Evolutionary conservation across 23 tunicate species (phyloP), one percentile per base, ranked within the genome.

Genomic region (Halocynthia roretzi): DNA sequence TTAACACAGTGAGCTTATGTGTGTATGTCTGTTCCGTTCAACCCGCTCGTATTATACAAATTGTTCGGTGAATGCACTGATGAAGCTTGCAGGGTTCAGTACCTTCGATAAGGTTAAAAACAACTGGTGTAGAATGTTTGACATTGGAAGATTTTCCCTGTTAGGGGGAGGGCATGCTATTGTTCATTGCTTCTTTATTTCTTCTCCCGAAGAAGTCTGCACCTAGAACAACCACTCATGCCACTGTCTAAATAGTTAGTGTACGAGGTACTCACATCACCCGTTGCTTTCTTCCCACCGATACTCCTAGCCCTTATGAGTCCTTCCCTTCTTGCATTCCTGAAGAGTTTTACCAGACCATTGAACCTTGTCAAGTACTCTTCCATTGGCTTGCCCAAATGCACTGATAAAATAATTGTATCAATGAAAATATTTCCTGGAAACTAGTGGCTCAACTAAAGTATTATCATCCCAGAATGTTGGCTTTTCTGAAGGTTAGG

Each of bases 261-360:
- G 72, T n/a, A 68, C 31, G 2, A 71, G 79, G 10, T 52, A 52
- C 66, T 31, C 50, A 94, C 95, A 80, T 88, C 79, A 18, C 99
- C 99, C 11, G 87, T 80, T 14, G 99, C 52, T 64, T 94, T 88
- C 77, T 88, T 94, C 0, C 96, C 99, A 6, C 99, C 99, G 56
- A 94, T 94, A 82, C 95, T 94, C 75, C 99, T 50, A 0, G 99
- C 99, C 63, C 99, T 62, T 48, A 94, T 94, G 51, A 94, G 81
- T 51, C 99, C 99, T 77, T 94, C 99, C 54, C 99, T 77, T 67
- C 94, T 81, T 8, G 72, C 60, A 77, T 94, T 94, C 7, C 94
- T 83, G 73, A 63, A 94, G 12, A 94, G 67, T 68, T 94, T 94
- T 58, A 94, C 99, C 11, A 94, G 53, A 49, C 99, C 99, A 68